Evolutionary conservation across 2,113 vertebrate species (phyloP), one percentile per base, ranked within the genome.

Genomic region (Larimichthys crocea): DNA sequence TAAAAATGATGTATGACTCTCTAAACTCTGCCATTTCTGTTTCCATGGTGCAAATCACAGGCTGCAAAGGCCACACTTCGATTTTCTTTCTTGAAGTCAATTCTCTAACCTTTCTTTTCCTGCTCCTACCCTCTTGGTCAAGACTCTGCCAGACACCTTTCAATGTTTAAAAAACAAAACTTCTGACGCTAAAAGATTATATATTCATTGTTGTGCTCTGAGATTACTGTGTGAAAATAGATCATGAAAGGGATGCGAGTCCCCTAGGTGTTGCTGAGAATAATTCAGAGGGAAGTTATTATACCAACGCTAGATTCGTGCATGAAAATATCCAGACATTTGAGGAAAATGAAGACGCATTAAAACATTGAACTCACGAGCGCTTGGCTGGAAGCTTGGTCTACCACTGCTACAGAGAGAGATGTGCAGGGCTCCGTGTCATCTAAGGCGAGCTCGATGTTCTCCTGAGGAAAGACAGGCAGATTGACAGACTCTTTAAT

Each of bases 331-430:
- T 16, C 2, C 48, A 65, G 14, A 50, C 16, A 57, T 42, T 19
- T 3, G 55, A 63, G 26, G 49, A 64, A 81, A 69, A 61, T 42
- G 19, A 71, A 80, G 42, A 56, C 44, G 53, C 42, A 65, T 16
- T 19, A 50, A 74, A 75, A 60, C 16, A 42, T 3, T 35, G 42
- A 80, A 87, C 88, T 95, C 95, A 99, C 98, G 96, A 99, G 94
- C 1, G 96, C 94, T 89, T 99, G 98, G 91, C 96, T 98, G 0
- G 97, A 98, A 5, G 97, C 91, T 88, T 99, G 97, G 92, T 99
- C 98, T 61, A 99, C 94, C 60, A 95, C 95, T 0, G 96, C 95
- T 17, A 99, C 91, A 3, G 98, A 97, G 68, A 94, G 95, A 24
- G 95, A 96, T 3, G 83, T 88, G 82, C 91, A 87, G 0, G 95